Base-by-base conservation (phyloP, 2,113 vertebrate species). In the Leuciscus idus region DNA sequence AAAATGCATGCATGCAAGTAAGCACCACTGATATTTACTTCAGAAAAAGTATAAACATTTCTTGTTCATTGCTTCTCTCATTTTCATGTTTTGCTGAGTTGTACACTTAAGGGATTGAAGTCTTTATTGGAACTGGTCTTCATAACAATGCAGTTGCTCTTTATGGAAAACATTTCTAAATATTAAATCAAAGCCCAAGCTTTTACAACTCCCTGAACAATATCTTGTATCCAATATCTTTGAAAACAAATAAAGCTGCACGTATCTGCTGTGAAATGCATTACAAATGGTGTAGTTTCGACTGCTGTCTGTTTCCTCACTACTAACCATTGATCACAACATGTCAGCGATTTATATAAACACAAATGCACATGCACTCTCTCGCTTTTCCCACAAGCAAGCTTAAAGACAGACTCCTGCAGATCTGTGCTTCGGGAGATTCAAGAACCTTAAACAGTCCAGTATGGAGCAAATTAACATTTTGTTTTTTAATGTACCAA, bases 131-230 rank as follows among this genome's bases (percentile, higher is more conserved):
- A 83, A 70, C n/a, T 77, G 64, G 30, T 50, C 66, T 70, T 50
- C 23, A 84, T 43, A 82, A 81, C 62, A 55, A 52, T 81, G 23
- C 9, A 79, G 21, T 46, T 76, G 77, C 62, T 84, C 59, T 84
- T 86, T 72, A 86, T 87, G 28, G 81, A 36, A 75, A 85, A 55
- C 78, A 79, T 73, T 87, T 87, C 43, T 74, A 83, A 85, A 83
- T 83, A 87, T 87, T 78, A 78, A 85, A 85, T 87, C 73, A 87
- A 87, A 70, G 61, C 61, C 59, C 23, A 17, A 28, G 83, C 23
- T 74, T 74, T 11, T 79, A 50, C 76, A 62, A 57, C 62, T 83
- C 77, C 26, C 21, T 75, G 64, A 64, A 30, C 50, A 74, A 83
- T 89, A 85, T 83, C 84, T 85, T 62, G 64, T 26, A 66, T 48